These are phyloP conservation scores for Ammospiza nelsoni DNA, from an alignment of 2,113 vertebrate genomes.

Conservation along the genomic window DNA sequence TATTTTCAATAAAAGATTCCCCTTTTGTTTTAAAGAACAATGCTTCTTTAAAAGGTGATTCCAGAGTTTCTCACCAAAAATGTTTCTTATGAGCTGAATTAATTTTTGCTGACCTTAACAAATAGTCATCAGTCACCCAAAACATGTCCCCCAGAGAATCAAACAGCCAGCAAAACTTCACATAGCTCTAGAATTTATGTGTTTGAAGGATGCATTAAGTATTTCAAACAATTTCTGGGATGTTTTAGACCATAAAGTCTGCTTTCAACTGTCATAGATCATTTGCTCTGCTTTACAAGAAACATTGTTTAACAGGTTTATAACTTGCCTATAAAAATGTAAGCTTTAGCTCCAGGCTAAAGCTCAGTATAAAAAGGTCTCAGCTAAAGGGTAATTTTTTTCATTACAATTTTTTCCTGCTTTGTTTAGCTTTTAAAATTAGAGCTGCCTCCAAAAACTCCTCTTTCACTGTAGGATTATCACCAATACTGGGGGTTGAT, in stretches of 20 bases:
- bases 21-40: not conserved
- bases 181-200: constrained; percentile 21
- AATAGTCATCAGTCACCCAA: constrained; percentile 22
- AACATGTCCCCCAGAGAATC: not conserved
- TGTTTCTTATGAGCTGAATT: constrained; percentile 5
- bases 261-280: constrained; percentile 49
- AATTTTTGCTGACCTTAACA: constrained; percentile 52
- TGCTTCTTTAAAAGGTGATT: not conserved
- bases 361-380: constrained; percentile 2
- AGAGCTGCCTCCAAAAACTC: not conserved
- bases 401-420: not conserved
- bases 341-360: constrained; percentile 3
- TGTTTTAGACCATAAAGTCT: constrained; percentile 49
- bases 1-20: not conserved
- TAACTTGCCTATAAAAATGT: constrained; percentile 43
- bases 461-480: not conserved
- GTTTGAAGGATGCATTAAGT: constrained; percentile 39
- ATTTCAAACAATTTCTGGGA: constrained; percentile 56
- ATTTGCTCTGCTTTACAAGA: constrained; percentile 44
- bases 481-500: not conserved
- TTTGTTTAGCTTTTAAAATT: constrained; percentile 8
- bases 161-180: not conserved
- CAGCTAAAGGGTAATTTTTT: constrained; percentile 11
- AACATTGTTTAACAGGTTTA: constrained; percentile 53
- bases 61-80: not conserved